Conservation (phyloP, 2,888 invertebrate species). For the Archips crataeganus region DNA sequence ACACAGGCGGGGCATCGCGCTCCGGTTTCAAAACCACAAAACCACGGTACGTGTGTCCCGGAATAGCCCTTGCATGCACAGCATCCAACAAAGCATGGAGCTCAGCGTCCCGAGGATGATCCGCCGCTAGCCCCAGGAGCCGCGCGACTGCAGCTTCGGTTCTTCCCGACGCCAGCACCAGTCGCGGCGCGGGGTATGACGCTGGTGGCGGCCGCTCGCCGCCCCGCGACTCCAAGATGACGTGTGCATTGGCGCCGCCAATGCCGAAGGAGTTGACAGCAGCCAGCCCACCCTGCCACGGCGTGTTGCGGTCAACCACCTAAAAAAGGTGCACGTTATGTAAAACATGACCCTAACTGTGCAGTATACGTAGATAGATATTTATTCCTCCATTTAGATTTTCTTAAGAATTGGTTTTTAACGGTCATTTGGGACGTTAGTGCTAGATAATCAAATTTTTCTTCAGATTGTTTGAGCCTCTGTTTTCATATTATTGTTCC, state of each 20-base stretch:
- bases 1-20: not conserved
- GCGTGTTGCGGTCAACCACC: slow-evolving; percentile 93
- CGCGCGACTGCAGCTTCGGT: slow-evolving; percentile 91
- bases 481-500: no score
- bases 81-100: slow-evolving; percentile 92
- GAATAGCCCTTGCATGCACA: slow-evolving; percentile 89
- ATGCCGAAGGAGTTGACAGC: slow-evolving; percentile 99
- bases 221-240: slow-evolving; percentile 92
- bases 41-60: slow-evolving; percentile 93
- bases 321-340: slow-evolving; percentile 47
- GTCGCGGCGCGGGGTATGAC: slow-evolving; percentile 82
- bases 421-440: no score
- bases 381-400: no score
- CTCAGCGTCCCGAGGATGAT: slow-evolving; percentile 88
- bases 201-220: slow-evolving; percentile 84
- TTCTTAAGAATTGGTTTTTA: no score
- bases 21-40: slow-evolving; percentile 88
- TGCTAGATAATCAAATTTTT: no score
- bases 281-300: slow-evolving; percentile 95
- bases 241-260: slow-evolving; percentile 98
- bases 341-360: no score
- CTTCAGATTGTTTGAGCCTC: no score
- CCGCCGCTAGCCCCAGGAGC: slow-evolving; percentile 87
- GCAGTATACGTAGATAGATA: no score
- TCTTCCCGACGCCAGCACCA: slow-evolving; percentile 93